Base-by-base conservation (phyloP, 30 jellyfish, hydroid and myxozoan species). In the Aurelia sp. region DNA sequence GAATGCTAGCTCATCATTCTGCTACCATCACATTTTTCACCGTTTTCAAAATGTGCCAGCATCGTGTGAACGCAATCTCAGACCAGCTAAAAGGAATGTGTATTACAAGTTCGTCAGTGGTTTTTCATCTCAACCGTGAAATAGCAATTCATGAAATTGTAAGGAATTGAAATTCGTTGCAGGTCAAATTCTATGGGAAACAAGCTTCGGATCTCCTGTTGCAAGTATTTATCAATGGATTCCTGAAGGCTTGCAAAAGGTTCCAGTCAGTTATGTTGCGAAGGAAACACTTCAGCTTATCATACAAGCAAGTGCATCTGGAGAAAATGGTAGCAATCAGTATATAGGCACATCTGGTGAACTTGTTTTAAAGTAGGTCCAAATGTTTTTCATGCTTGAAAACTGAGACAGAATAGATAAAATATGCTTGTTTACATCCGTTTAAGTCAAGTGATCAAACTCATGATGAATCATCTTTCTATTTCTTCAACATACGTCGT, bases 241-340 rank as follows among this genome's bases (percentile, higher is more conserved):
- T 4, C 99, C 99, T 8, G 99, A 95, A 33, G 99, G 99, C 57
- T 87, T 95, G n/a, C 97, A 95, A 69, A 89, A 90, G 59, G 96
- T 95, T 58, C 95, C 92, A 3, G 87, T 89, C 68, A 88, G 88
- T 50, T 84, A 72, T 75, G 99, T 95, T 67, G 99, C 99, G 40
- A 94, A 90, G 61, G 97, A 95, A 72, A 89, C 99, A 63, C 66
- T 95, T 62, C 91, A 91, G 30, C 82, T 88, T 59, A 90, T 95
- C 13, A 86, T 91, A 21, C 90, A 91, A 65, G 87, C 98, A 20
- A 87, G 97, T 51, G 19, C 96, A 22, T 65, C 96, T 59, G 97
- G 97, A n/a, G 97, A 89, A 11, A 95, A 95, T 84, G 97, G 96
- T 61, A 95, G 99, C 88, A 76, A 90, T 24, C 82, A 89, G 51